phyloP scores from a whole-genome alignment of 1,140 invertebrate species.

The Argopecten irradians region DNA sequence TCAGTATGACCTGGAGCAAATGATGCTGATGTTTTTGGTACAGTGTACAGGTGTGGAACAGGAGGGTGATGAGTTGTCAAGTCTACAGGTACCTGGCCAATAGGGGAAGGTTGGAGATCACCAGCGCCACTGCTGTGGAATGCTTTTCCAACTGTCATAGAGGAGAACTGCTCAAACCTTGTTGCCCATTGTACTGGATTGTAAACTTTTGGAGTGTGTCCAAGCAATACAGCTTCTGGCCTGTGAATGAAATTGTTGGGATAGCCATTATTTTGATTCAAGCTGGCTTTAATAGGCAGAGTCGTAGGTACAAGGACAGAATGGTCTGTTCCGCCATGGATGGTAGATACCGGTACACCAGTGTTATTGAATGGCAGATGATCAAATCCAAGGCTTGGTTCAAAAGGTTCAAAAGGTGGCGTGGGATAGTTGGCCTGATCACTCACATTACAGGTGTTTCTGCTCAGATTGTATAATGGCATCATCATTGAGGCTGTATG shows the following conservation, averaged over 20 bases:
- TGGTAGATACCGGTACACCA: not conserved
- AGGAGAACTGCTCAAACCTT: not conserved
- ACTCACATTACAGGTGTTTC: not conserved
- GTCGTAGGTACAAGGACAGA: not conserved
- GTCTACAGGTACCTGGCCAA: not conserved
- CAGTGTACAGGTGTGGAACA: not conserved
- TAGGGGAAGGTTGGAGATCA: not conserved
- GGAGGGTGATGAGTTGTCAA: not conserved
- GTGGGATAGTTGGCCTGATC: not conserved
- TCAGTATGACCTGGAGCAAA: not conserved
- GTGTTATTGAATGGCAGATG: not conserved
- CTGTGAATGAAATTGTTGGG: not conserved
- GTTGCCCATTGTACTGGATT: not conserved
- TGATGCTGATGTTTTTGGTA: not conserved
- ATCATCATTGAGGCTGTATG: not conserved
- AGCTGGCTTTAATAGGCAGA: not conserved
- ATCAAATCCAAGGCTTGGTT: not conserved
- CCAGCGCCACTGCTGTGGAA: not conserved
- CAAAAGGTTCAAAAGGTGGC: not conserved
- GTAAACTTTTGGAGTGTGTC: not conserved
- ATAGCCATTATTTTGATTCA: not conserved
- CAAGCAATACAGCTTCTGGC: not conserved
- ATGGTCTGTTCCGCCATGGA: not conserved
- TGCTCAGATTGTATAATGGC: not conserved
- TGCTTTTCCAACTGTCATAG: not conserved